Evolutionary conservation across 2,113 vertebrate genomes (phyloP).

Genomic region (Bambusicola thoracicus): DNA sequence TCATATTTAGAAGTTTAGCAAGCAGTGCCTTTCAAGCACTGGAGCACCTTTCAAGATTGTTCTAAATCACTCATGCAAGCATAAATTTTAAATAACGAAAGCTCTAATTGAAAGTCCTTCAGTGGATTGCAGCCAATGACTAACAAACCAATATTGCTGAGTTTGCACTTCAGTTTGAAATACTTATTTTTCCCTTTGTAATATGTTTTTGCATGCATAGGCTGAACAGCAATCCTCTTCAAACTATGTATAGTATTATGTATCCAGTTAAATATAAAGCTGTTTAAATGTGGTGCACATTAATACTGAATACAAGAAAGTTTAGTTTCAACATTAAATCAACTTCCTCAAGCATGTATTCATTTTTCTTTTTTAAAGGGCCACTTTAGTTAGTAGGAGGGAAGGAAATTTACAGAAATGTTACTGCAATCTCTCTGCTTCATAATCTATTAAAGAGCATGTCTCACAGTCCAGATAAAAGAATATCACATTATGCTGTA

Average conservation of each 20-base stretch:
- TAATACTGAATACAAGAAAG: not conserved
- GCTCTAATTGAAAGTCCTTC: not conserved
- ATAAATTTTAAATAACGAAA: not conserved
- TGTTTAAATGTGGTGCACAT: not conserved
- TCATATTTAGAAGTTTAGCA: not conserved
- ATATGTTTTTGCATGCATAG: not conserved
- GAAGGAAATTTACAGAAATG: not conserved
- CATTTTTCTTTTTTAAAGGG: not conserved
- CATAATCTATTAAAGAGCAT: not conserved
- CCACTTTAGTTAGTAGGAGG: accelerated
- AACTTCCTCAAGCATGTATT: not conserved
- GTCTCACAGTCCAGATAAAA: not conserved
- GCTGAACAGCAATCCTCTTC: not conserved
- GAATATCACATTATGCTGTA: not conserved
- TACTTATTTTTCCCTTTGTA: not conserved
- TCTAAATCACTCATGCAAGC: not conserved
- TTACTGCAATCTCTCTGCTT: not conserved
- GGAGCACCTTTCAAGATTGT: not conserved
- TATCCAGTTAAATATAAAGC: not conserved
- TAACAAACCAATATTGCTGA: not conserved
- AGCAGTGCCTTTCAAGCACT: not conserved
- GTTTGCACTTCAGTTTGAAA: not conserved
- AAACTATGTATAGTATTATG: not conserved
- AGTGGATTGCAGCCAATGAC: not conserved
- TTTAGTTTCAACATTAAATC: not conserved